Percentiles rank a stretch among this genome's conserved stretches.
These are phyloP conservation scores for Cairina moschata DNA, from an alignment of 2,113 vertebrate species.

Conservation along the genomic window DNA sequence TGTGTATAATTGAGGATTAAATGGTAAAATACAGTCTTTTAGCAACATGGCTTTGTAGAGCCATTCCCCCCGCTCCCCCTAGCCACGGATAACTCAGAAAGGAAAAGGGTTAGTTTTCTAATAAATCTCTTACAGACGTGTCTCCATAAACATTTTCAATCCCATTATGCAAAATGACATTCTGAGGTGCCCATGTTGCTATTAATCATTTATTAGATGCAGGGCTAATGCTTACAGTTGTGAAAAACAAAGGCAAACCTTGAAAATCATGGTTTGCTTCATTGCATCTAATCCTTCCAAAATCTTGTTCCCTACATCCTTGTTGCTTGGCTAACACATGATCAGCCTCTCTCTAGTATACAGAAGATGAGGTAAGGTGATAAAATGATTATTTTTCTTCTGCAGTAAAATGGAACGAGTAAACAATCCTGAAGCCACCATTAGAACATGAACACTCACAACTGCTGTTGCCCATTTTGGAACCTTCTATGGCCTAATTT, in stretches of 20 bases:
- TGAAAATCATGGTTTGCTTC: not conserved
- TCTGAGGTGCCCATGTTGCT: fast-evolving
- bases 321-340: not conserved
- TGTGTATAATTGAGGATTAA: constrained; percentile 39
- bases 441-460: not conserved
- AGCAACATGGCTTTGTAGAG: not conserved
- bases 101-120: not conserved
- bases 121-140: fast-evolving
- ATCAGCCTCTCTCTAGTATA: not conserved
- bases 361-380: not conserved
- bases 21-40: constrained; percentile 6
- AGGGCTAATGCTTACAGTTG: not conserved
- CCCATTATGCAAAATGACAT: not conserved
- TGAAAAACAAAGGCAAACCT: not conserved
- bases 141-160: not conserved
- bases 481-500: not conserved
- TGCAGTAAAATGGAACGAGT: not conserved
- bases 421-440: not conserved
- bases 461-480: not conserved
- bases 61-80: not conserved
- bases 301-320: not conserved
- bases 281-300: not conserved
- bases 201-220: fast-evolving
- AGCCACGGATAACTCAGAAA: not conserved
- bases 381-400: not conserved